phyloP scores from a whole-genome alignment of 2,888 invertebrate genomes.

The Zele albiditarsus region DNA sequence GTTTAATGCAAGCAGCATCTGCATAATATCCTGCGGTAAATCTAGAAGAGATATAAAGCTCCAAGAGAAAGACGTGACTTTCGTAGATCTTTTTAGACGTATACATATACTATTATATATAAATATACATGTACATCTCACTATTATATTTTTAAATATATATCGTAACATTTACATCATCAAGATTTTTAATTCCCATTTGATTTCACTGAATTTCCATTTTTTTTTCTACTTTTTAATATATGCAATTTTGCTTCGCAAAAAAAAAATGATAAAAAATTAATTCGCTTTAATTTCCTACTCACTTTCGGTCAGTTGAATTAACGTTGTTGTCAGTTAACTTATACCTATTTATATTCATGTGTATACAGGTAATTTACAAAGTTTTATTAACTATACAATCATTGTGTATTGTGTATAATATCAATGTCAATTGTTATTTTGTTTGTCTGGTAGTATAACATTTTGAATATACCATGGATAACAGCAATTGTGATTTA shows the following conservation, averaged over 20 bases:
- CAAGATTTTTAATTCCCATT: not conserved
- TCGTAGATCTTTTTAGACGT: not conserved
- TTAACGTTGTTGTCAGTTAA: not conserved
- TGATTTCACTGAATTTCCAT: no score
- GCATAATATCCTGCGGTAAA: conserved; percentile 66
- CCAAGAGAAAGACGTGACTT: conserved; percentile 35
- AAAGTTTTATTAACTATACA: conserved; percentile 12
- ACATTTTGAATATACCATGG: not conserved
- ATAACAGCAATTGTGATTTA: not conserved
- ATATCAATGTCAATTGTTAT: not conserved
- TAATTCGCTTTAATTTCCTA: conserved; percentile 4
- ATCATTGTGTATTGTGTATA: not conserved
- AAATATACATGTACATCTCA: not conserved
- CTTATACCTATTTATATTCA: not conserved
- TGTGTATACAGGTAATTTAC: not conserved
- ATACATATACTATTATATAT: not conserved
- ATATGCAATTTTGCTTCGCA: no score
- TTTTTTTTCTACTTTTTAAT: not conserved
- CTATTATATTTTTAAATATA: no score
- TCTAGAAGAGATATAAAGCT: conserved; percentile 52
- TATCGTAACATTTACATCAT: not conserved
- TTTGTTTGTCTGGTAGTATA: not conserved
- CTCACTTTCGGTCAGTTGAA: not conserved
- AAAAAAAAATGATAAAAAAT: not conserved
- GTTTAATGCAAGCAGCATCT: conserved; percentile 64